Evolutionary conservation across 2,888 invertebrate species (phyloP).

Genomic region (Ormia ochracea): DNA sequence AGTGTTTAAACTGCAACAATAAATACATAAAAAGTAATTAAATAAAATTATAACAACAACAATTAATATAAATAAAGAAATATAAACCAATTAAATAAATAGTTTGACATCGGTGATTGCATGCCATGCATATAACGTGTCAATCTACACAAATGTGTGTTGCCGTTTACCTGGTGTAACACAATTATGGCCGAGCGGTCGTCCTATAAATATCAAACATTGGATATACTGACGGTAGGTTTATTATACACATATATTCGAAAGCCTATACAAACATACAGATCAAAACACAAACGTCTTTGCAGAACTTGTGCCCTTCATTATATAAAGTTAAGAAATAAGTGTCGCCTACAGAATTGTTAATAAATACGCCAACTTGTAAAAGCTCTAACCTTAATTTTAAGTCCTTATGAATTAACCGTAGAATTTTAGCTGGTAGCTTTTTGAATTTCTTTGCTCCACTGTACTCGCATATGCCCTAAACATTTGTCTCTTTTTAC

Average conservation of each 20-base stretch:
- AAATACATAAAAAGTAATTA: constrained; percentile 9
- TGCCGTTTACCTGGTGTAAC: constrained; percentile 77
- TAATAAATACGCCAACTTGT: too few relatives aligned
- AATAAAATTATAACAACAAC: constrained; percentile 39
- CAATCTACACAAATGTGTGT: constrained; percentile 77
- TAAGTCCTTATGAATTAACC: too few relatives aligned
- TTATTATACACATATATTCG: neutral
- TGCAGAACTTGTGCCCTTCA: too few relatives aligned
- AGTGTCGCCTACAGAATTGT: too few relatives aligned
- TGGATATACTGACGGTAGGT: constrained; percentile 78
- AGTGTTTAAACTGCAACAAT: constrained; percentile 3
- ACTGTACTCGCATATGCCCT: too few relatives aligned
- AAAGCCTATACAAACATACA: too few relatives aligned
- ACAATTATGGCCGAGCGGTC: constrained; percentile 78
- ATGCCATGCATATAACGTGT: constrained; percentile 76
- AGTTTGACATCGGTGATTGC: constrained; percentile 65
- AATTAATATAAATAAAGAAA: constrained; percentile 11
- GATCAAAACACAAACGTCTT: too few relatives aligned
- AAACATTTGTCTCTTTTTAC: too few relatives aligned
- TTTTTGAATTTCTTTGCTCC: too few relatives aligned
- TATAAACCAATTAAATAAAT: constrained; percentile 39
- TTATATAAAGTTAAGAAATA: too few relatives aligned
- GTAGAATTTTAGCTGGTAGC: too few relatives aligned
- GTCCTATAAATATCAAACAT: constrained; percentile 76
- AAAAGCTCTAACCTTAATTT: too few relatives aligned